Evolutionary conservation across 2,797 vertebrate species (phyloP).

Genomic region (Gallinago solitaria): DNA sequence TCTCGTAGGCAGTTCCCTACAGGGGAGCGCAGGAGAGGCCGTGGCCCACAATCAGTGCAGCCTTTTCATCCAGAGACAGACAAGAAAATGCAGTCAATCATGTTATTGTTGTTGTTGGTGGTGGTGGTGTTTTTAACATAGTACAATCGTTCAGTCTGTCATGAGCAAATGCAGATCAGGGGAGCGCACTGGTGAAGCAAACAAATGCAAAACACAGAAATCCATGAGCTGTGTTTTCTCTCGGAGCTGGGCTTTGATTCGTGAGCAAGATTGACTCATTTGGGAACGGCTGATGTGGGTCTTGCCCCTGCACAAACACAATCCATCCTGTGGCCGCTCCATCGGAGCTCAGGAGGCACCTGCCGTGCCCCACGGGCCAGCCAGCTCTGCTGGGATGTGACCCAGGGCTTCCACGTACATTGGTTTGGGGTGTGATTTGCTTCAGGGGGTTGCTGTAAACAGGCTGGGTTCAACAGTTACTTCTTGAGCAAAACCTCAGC

Average conservation of each 20-base stretch:
- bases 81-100: not conserved
- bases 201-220: not conserved
- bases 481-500: not conserved
- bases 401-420: accelerated
- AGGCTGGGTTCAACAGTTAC: not conserved
- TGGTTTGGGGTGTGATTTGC: not conserved
- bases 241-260: not conserved
- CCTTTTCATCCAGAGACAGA: not conserved
- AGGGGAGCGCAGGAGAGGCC: not conserved
- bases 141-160: not conserved
- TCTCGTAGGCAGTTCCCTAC: not conserved
- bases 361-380: not conserved
- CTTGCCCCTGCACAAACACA: not conserved
- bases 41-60: not conserved
- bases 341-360: not conserved
- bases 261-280: not conserved
- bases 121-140: not conserved
- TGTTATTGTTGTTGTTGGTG: not conserved
- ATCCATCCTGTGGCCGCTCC: accelerated
- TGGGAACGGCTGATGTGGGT: not conserved
- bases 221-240: not conserved
- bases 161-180: not conserved
- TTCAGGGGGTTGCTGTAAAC: not conserved
- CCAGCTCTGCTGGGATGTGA: not conserved
- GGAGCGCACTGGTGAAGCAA: not conserved